A percentile compares a stretch with the other conserved stretches of the same genome.
These are phyloP conservation scores for Coracopsis vasa DNA, from an alignment of 2,113 vertebrate genomes.

Conservation along the genomic window DNA sequence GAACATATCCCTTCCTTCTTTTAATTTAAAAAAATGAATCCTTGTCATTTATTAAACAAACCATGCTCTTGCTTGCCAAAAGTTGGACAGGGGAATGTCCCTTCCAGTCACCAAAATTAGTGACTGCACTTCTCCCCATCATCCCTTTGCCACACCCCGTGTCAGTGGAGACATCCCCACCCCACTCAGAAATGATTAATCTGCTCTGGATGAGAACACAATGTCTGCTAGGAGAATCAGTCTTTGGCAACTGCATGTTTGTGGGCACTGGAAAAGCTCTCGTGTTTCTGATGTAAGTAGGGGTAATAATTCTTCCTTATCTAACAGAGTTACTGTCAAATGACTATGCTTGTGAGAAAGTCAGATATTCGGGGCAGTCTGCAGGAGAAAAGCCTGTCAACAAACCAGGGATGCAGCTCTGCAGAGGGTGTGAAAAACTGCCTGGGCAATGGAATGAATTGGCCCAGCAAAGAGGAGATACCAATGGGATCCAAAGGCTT, in stretches of 20 bases:
- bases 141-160: not conserved
- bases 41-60: not conserved
- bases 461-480: not conserved
- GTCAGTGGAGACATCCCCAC: conserved; percentile 22
- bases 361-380: not conserved
- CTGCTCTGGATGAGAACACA: not conserved
- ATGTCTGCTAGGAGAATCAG: not conserved
- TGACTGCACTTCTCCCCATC: not conserved
- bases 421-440: not conserved
- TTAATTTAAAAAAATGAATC: not conserved
- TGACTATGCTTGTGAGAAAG: not conserved
- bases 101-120: not conserved
- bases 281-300: not conserved
- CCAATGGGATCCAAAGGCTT: not conserved
- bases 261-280: not conserved
- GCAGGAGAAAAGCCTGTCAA: not conserved
- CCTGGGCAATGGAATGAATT: not conserved
- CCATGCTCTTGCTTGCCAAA: not conserved
- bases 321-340: not conserved
- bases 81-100: not conserved
- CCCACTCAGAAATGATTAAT: not conserved
- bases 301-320: not conserved
- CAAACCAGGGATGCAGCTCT: not conserved
- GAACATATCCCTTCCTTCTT: not conserved
- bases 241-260: not conserved